Evolutionary conservation across 2,888 invertebrate species (phyloP), one percentile per base, ranked within the genome.

Genomic region (Ophioninae sp.): DNA sequence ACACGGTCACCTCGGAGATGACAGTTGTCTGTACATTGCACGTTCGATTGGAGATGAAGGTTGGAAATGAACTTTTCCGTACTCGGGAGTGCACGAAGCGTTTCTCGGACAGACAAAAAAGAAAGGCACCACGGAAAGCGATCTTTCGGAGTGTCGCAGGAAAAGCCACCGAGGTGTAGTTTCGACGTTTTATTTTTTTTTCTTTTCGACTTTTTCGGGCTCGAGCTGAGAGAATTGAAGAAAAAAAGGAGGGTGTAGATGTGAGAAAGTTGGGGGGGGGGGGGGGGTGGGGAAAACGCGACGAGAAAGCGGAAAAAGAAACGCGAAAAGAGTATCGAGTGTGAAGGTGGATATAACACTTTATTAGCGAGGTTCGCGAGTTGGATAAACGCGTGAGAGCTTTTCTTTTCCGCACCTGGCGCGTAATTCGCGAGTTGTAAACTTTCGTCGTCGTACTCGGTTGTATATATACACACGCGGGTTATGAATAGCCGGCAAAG

Each of bases 351-450:
- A 69, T 75, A 75, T 65, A 70, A 62, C 20, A 62, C 69, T 50
- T 50, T 50, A 17, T 50, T 50, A 50, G 50, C 50, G 50, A 17
- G 17, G 50, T 50, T 10, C 17, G 68, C 56, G 56, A 30, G 64
- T 65, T n/a, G 82, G 17, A 44, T 74, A 74, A 69, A 82, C 70
- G 79, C 50, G 64, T 64, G 44, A 82, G 79, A 78, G 78, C 79
- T 82, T 82, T 82, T 37, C 69, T 80, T 61, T 62, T 44, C 62
- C 74, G 62, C 79, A 82, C 82, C 79, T 82, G 69, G 74, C 44
- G 74, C 57, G 70, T 75, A 79, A 82, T 82, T 75, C 74, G 64
- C 62, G 62, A 75, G 69, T 75, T 75, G 37, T 64, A 74, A 82
- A 79, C 64, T 82, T 82, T 68, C 44, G 17, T 6, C 21, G 23